Conservation (phyloP, 2,888 invertebrate species). For the Hirtodrosophila cameraria region DNA sequence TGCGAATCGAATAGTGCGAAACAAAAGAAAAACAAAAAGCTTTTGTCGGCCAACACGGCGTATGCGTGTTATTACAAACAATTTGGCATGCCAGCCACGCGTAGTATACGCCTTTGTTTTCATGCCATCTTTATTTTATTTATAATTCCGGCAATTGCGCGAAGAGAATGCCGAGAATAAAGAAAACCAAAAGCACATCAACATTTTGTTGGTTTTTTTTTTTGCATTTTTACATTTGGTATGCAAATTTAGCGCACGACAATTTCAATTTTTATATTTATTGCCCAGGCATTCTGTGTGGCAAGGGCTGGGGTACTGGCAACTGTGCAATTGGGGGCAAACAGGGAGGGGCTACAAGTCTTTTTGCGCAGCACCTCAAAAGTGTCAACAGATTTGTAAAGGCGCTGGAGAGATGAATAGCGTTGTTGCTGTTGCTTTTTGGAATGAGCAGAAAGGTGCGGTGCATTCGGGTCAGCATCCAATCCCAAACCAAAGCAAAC, state of each 20-base stretch:
- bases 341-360: no score
- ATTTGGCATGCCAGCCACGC: slow-evolving; percentile 54
- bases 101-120: slow-evolving; percentile 35
- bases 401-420: slow-evolving; percentile 34
- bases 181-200: slow-evolving; percentile 13
- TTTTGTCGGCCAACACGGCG: slow-evolving; percentile 26
- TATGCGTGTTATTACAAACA: slow-evolving; percentile 52
- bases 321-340: no score
- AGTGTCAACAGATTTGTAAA: slow-evolving; percentile 68
- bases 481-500: no score
- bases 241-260: slow-evolving; percentile 55
- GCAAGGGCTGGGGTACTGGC: background rate
- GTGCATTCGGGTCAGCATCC: slow-evolving; percentile 42
- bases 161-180: no score
- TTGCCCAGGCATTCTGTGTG: slow-evolving; percentile 19
- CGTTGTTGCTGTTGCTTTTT: background rate
- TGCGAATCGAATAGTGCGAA: slow-evolving; percentile 10
- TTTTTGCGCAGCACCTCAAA: slow-evolving; percentile 60
- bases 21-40: slow-evolving; percentile 22
- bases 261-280: slow-evolving; percentile 46
- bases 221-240: slow-evolving; percentile 50
- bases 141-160: slow-evolving; percentile 42
- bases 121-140: slow-evolving; percentile 45
- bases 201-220: no score
- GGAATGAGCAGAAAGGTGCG: slow-evolving; percentile 30